These are phyloP conservation scores for Leptopilina boulardi DNA, from an alignment of 1,140 invertebrate genomes.

Conservation along the genomic window DNA sequence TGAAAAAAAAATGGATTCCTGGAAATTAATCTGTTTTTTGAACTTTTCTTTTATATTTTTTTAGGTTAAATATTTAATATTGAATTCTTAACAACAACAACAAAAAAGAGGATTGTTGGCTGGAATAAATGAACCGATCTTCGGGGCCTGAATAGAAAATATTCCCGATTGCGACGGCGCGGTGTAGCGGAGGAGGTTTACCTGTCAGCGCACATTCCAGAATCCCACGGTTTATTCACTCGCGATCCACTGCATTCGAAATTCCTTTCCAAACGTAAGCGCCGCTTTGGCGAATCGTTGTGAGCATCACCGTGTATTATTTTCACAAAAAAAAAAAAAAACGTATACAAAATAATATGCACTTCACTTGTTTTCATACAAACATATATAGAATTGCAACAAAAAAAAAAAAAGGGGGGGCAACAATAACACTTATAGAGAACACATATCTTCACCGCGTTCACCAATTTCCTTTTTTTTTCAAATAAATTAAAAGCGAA, in stretches of 20 bases:
- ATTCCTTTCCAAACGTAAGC: constrained; percentile 38
- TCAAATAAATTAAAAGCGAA: no score
- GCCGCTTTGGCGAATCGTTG: constrained; percentile 19
- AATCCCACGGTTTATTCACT: constrained; percentile 52
- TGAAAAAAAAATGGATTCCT: no score
- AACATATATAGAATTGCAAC: neutral
- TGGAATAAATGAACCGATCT: constrained; percentile 36
- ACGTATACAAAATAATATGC: neutral
- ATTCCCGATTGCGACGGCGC: constrained; percentile 61
- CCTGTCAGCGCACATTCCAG: constrained; percentile 71
- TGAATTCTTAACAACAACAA: constrained; percentile 40
- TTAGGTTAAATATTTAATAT: no score
- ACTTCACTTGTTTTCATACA: constrained; percentile 24
- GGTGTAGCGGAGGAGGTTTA: constrained; percentile 53
- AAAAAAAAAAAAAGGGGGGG: neutral
- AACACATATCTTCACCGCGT: constrained; percentile 38
- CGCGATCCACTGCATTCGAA: constrained; percentile 45
- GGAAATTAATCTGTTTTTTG: no score
- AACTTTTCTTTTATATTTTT: no score
- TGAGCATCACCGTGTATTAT: constrained; percentile 19
- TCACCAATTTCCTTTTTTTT: neutral
- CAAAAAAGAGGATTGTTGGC: constrained; percentile 35
- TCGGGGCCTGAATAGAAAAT: constrained; percentile 46
- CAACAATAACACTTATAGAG: constrained; percentile 15
- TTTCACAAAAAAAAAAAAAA: neutral